A percentile compares a stretch with the other conserved stretches of the same genome.
Evolutionary conservation across 2,113 vertebrate genomes (phyloP).

Genomic region (Boulengeromyrus knoepffleri): DNA sequence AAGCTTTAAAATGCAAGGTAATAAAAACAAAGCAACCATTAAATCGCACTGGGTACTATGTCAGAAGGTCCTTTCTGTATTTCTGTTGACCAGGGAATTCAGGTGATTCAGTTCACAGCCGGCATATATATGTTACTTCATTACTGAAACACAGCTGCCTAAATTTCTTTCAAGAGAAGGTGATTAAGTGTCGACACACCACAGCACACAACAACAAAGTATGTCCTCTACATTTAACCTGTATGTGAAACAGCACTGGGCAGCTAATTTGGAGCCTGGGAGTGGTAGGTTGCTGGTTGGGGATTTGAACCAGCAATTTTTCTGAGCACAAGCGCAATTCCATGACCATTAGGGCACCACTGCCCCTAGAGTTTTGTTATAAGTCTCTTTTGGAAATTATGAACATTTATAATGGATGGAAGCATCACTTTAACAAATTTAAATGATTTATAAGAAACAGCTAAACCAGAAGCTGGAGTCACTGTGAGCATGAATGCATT

Average conservation of each 20-base stretch:
- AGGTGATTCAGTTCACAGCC: not conserved
- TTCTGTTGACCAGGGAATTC: not conserved
- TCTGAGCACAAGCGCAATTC: not conserved
- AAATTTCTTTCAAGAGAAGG: no score
- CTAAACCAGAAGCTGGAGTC: not conserved
- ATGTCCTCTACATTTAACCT: no score
- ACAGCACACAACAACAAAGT: no score
- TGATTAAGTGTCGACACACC: no score
- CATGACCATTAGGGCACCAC: not conserved
- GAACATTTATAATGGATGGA: not conserved
- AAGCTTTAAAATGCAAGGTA: not conserved
- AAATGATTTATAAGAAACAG: not conserved
- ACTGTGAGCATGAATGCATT: not conserved
- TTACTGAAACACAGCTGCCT: not conserved
- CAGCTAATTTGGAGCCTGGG: no score
- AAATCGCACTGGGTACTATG: not conserved
- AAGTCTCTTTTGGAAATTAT: not conserved
- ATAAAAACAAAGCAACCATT: not conserved
- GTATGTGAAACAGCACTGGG: no score
- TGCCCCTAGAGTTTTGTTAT: not conserved
- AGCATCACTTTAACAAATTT: not conserved
- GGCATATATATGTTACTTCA: not conserved
- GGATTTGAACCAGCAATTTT: not conserved
- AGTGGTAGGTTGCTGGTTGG: not conserved
- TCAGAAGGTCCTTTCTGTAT: not conserved